Conservation (phyloP, 1,140 invertebrate species). For the Ganaspis sp. region DNA sequence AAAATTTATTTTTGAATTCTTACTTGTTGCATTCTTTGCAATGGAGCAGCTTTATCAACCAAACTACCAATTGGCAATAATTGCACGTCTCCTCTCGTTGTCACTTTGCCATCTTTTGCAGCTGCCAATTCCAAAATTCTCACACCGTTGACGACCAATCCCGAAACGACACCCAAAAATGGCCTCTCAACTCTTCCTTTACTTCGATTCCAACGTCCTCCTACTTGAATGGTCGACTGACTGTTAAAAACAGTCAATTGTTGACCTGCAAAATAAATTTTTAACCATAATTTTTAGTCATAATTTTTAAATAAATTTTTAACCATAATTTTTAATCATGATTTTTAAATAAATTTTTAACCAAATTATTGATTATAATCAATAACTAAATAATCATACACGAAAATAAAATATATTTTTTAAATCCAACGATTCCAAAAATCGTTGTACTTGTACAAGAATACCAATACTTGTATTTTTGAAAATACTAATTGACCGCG, state of each 20-base stretch:
- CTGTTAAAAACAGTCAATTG: slow-evolving; percentile 94
- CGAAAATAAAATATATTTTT: too few species aligned
- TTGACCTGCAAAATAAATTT: slow-evolving; percentile 79
- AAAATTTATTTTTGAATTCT: slow-evolving; percentile 35
- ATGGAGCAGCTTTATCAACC: slow-evolving; percentile 82
- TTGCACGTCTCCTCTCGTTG: slow-evolving; percentile 85
- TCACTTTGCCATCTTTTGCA: slow-evolving; percentile 85
- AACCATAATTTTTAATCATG: too few species aligned
- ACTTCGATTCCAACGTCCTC: slow-evolving; percentile 86
- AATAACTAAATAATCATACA: too few species aligned
- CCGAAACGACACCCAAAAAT: slow-evolving; percentile 91
- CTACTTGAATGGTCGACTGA: slow-evolving; percentile 93
- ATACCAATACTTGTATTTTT: too few species aligned
- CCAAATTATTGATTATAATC: too few species aligned
- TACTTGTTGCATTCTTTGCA: slow-evolving; percentile 90
- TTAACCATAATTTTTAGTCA: not conserved
- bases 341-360: too few species aligned
- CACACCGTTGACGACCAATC: slow-evolving; percentile 91
- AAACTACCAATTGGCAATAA: slow-evolving; percentile 81
- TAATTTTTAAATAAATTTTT: too few species aligned
- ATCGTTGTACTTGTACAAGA: too few species aligned
- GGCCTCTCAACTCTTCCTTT: slow-evolving; percentile 84
- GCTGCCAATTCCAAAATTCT: slow-evolving; percentile 90
- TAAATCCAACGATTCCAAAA: too few species aligned
- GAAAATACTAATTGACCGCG: too few species aligned